Conservation (phyloP, 2,888 invertebrate genomes). For the Dicranocentrus wangi region DNA sequence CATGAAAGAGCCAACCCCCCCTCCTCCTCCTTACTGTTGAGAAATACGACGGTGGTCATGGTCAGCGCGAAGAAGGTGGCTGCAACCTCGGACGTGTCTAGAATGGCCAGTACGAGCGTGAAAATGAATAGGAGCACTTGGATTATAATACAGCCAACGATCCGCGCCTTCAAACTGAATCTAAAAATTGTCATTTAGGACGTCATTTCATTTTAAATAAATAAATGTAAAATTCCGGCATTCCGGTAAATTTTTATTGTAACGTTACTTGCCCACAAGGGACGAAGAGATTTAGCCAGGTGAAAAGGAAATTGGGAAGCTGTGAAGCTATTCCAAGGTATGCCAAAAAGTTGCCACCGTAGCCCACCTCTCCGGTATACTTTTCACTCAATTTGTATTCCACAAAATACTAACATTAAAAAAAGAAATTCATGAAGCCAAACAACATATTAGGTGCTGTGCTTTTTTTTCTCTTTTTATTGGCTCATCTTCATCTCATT, state of each 20-base stretch:
- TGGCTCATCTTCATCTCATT: no score
- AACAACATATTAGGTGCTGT: no score
- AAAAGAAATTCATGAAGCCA: no score
- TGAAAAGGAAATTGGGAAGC: constrained; percentile 94
- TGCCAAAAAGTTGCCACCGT: constrained; percentile 85
- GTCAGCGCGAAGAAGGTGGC: constrained; percentile 90
- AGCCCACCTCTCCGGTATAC: constrained; percentile 78
- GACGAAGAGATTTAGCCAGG: constrained; percentile 93
- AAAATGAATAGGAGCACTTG: constrained; percentile 84
- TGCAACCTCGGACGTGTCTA: constrained; percentile 85
- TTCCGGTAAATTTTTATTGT: no score
- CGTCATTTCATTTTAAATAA: no score
- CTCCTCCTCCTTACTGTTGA: constrained; percentile 94
- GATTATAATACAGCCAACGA: constrained; percentile 88
- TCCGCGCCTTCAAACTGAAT: constrained; percentile 87
- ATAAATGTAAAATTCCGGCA: no score
- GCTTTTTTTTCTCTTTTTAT: no score
- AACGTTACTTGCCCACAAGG: constrained; percentile 94
- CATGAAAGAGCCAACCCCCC: no score
- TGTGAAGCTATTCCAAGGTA: constrained; percentile 92
- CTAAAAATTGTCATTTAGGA: no score
- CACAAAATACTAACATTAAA: constrained; percentile 89
- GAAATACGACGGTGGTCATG: constrained; percentile 85
- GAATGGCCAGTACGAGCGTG: constrained; percentile 91
- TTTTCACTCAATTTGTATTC: constrained; percentile 84